Base-by-base conservation (phyloP, 1,140 invertebrate species). In the Belonocnema kinseyi region DNA sequence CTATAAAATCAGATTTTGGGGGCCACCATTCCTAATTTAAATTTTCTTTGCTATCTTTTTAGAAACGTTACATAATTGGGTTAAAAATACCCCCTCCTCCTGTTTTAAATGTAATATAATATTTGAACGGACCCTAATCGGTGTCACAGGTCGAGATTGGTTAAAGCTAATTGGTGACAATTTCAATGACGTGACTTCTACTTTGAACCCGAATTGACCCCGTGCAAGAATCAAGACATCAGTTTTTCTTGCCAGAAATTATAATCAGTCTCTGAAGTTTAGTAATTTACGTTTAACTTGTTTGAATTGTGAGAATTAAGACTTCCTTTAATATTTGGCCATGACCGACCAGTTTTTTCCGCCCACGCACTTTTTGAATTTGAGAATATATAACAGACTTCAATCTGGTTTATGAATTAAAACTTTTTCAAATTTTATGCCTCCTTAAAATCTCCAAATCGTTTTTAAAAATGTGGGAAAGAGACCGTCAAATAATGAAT, bases 301-400 rank as follows among this genome's bases (percentile, higher is more conserved):
- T 26, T 16, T 66, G 58, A 66, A 66, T 40, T 66, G 40, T 40
- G 58, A 16, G 58, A 66, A 66, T 66, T 66, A 66, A 33, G 16
- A 66, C 26, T 33, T 16, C 58, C 26, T 66, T 66, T 66, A 40
- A 33, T 33, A 66, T 66, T 13, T 66, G 26, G 16, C 58, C 58
- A 66, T 66, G 58, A 66, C 58, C 58, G 26, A 66, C 16, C 58
- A 66, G 26, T 66, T 66, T 58, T 66, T 66, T 11, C 40, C 13
- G 58, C 58, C 58, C 1, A 66, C 26, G 21, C 58, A 14, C 16
- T 66, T 66, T n/a, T 66, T 40, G 58, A 33, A 66, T 66, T 66
- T n/a, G 2, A 56, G 26, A 56, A 56, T 0, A n/a, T 54, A 4
- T 54, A 1, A 6, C 14, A 54, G 52, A 8, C 12, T 0, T 7